Evolutionary conservation across 2,113 vertebrate genomes (phyloP).

Genomic region (Clarias gariepinus): DNA sequence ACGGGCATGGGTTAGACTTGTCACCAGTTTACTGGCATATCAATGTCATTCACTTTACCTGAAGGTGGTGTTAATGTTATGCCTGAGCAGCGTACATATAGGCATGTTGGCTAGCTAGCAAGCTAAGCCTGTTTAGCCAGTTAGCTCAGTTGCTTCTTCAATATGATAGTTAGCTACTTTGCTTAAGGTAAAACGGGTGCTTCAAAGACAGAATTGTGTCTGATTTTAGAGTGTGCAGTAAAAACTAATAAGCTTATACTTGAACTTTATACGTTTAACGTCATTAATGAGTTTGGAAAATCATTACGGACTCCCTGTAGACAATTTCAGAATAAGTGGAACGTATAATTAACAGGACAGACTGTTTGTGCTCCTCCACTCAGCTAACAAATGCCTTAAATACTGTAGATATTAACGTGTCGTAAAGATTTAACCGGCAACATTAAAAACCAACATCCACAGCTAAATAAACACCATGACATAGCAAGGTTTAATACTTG

Average conservation of each 20-base stretch:
- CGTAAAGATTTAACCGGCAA: not conserved
- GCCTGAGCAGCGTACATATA: not conserved
- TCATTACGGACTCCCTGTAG: not conserved
- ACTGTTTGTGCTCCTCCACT: not conserved
- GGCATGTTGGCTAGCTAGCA: not conserved
- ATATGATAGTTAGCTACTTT: not conserved
- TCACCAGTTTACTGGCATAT: too few relatives aligned
- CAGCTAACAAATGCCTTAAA: not conserved
- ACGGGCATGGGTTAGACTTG: too few relatives aligned
- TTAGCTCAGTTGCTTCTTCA: not conserved
- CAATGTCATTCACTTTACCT: too few relatives aligned
- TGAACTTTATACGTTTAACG: not conserved
- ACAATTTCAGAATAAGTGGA: not conserved
- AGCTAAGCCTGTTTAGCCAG: not conserved
- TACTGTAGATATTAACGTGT: not conserved
- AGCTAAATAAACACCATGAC: not conserved
- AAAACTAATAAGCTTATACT: not conserved
- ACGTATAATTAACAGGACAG: not conserved
- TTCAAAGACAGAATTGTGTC: not conserved
- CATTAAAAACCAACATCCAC: not conserved
- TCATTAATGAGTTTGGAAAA: not conserved
- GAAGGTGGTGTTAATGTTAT: too few relatives aligned
- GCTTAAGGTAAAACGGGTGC: not conserved
- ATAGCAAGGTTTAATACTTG: not conserved
- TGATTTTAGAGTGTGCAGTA: not conserved